Conservation (phyloP, 2,888 invertebrate species). For the Lycaena phlaeas region DNA sequence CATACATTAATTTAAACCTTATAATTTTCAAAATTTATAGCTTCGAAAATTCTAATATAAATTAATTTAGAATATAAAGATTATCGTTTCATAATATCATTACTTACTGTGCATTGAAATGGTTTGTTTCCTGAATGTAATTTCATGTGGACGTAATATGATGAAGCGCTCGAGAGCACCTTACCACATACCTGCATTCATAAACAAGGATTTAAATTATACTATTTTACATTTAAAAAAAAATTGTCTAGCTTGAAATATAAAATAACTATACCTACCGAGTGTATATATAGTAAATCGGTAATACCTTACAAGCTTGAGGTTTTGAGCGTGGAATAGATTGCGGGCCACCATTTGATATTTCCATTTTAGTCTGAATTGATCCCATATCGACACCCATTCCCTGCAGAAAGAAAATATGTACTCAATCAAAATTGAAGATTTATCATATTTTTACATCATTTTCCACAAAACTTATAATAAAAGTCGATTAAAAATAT, state of each 20-base stretch:
- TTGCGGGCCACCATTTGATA: conserved; percentile 47
- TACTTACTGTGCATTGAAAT: conserved; percentile 79
- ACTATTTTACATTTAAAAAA: background rate
- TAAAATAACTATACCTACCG: too few relatives aligned
- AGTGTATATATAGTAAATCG: too few relatives aligned
- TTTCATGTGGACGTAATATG: conserved; percentile 88
- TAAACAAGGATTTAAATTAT: background rate
- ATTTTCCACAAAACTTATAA: too few relatives aligned
- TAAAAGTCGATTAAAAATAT: too few relatives aligned
- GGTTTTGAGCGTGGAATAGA: conserved; percentile 75
- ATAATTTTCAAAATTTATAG: too few relatives aligned
- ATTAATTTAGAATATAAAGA: background rate
- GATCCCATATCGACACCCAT: conserved; percentile 65
- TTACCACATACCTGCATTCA: conserved; percentile 78
- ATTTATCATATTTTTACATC: too few relatives aligned
- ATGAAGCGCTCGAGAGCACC: conserved; percentile 82
- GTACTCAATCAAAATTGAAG: too few relatives aligned
- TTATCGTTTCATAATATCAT: too few relatives aligned
- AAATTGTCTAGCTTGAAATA: too few relatives aligned
- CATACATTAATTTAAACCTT: too few relatives aligned
- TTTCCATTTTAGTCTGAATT: conserved; percentile 66
- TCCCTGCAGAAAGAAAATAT: conserved; percentile 36
- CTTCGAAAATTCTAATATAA: too few relatives aligned
- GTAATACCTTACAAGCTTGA: conserved; percentile 78
- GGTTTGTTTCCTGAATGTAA: conserved; percentile 86